Evolutionary conservation across 2,113 vertebrate genomes (phyloP), one percentile per base, ranked within the genome.

Genomic region (Cynopterus brachyotis): DNA sequence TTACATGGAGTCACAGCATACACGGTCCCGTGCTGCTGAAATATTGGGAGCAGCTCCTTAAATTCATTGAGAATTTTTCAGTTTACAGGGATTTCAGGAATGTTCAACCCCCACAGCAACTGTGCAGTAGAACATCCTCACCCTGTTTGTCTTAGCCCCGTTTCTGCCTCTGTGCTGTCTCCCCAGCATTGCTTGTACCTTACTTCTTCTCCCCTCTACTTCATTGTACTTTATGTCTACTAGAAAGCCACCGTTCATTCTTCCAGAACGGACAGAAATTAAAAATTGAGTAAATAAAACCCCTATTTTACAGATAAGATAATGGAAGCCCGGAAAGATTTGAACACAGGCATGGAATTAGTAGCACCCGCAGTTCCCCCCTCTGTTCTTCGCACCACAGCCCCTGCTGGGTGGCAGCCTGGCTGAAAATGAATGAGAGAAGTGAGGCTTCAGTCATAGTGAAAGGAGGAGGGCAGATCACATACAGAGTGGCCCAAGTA

Each of bases 61-160:
- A 9, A 3, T 69, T 19, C 22, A 1, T 47, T 57, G 10, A 83
- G 50, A 91, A 7, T 42, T 45, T 67, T 42, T 8, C 45, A 19
- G 1, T 22, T 45, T 60, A 24, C 16, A n/a, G n/a, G 17, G 45
- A 15, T 79, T 79, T 60, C 75, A 35, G 42, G 24, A 70, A 50
- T 9, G 17, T 55, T 47, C 79, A 62, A 0, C 76, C 50, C 70
- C 37, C 7, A 0, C 2, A 26, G 64, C 45, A 32, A 32, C 42
- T 2, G 19, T 11, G 11, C 6, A n/a, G 3, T 0, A 1, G 24
- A 45, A 19, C 1, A 2, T 26, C 45, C 69, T 59, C n/a, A 5
- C 53, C 28, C 26, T 2, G 1, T 5, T 37, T 59, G 16, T 66
- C 42, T 78, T 24, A 7, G 20, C n/a, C 9, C 30, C 13, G 0